Evolutionary conservation across 2,888 invertebrate species (phyloP).

Genomic region (Eupithecia tripunctaria): DNA sequence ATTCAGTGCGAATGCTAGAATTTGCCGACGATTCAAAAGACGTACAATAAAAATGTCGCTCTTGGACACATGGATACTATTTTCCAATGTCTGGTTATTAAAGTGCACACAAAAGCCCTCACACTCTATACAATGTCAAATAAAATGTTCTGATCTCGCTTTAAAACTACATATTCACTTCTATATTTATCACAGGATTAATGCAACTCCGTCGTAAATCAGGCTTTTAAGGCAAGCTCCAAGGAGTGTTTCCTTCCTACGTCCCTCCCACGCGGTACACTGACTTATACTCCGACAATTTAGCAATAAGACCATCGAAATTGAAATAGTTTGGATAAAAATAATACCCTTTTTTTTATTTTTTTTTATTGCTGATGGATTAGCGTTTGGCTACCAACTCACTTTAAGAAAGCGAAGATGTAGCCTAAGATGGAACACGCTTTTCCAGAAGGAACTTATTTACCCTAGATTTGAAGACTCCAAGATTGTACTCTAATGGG

Average conservation of each 20-base stretch:
- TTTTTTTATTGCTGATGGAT: no score
- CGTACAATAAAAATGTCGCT: no score
- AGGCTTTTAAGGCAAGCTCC: background rate
- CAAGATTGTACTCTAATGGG: no score
- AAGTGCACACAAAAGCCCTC: no score
- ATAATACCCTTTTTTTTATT: background rate
- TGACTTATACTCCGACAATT: constrained; percentile 17
- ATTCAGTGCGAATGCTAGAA: no score
- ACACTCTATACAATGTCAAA: no score
- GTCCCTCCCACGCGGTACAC: constrained; percentile 19
- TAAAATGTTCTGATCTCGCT: background rate
- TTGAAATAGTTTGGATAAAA: background rate
- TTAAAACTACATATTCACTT: background rate
- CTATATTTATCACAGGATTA: background rate
- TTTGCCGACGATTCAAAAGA: no score
- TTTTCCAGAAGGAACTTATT: no score
- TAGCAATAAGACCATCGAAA: background rate
- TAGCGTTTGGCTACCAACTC: no score
- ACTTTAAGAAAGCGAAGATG: no score
- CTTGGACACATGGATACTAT: background rate
- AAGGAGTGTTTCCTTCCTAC: constrained; percentile 19
- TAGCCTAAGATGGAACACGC: no score
- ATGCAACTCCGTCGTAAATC: constrained; percentile 11
- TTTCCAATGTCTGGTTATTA: background rate
- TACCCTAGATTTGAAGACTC: no score